Conservation (phyloP, 2,113 vertebrate species). For the Notothenia coriiceps region DNA sequence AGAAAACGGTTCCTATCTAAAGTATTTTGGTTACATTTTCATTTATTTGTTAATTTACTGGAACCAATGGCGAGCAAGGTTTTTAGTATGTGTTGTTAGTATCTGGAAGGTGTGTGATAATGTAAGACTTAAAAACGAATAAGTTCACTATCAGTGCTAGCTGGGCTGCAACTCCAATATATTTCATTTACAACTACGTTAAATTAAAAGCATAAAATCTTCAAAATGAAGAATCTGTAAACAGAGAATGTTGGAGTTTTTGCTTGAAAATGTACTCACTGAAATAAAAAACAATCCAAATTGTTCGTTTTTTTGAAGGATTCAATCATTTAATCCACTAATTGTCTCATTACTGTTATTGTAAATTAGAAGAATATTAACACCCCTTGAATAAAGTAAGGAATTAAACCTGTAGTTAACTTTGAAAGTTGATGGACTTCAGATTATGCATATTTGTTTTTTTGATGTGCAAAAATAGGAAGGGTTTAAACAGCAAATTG, state of each 20-base stretch:
- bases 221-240: not conserved
- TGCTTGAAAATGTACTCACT: not conserved
- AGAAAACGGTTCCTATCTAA: not conserved
- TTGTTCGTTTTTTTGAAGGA: not conserved
- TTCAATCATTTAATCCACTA: not conserved
- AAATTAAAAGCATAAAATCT: not conserved
- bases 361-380: not conserved
- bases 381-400: not conserved
- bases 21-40: not conserved
- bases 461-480: not conserved
- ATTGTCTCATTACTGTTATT: not conserved
- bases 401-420: not conserved
- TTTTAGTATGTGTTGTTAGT: not conserved
- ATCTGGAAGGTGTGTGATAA: slow-evolving; percentile 1
- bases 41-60: not conserved
- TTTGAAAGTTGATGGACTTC: not conserved
- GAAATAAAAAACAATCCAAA: not conserved
- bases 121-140: slow-evolving; percentile 17
- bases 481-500: not conserved
- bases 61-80: not conserved
- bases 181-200: not conserved
- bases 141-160: not conserved
- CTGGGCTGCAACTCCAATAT: not conserved
- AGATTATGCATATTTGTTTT: not conserved
- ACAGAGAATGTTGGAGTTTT: not conserved